Evolutionary conservation across 2,797 vertebrate genomes (phyloP).

Genomic region (Periophthalmus magnuspinnatus): DNA sequence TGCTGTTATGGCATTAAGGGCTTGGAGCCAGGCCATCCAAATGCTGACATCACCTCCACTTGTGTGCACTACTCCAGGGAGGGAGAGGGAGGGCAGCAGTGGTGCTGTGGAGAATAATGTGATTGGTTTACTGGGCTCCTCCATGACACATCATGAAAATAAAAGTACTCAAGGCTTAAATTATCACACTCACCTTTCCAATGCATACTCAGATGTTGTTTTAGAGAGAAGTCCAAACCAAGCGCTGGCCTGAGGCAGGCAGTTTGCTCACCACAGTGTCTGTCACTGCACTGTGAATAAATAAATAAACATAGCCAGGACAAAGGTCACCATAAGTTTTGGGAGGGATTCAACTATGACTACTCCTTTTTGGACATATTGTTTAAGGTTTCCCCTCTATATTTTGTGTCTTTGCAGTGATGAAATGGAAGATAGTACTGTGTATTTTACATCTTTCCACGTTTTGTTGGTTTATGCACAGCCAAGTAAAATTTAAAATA

Average conservation of each 20-base stretch:
- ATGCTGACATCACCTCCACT: conserved; percentile 80
- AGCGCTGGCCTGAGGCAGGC: conserved; percentile 70
- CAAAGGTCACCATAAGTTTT: conserved; percentile 76
- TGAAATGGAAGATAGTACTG: conserved; percentile 54
- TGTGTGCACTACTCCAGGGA: conserved; percentile 61
- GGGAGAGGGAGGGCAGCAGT: conserved; percentile 16
- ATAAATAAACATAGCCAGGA: conserved; percentile 78
- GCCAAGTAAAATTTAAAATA: conserved; percentile 24
- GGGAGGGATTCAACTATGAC: conserved; percentile 54
- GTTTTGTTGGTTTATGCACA: conserved; percentile 26
- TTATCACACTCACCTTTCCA: conserved; percentile 81
- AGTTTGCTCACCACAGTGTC: conserved; percentile 71
- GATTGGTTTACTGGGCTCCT: conserved; percentile 78
- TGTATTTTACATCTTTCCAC: conserved; percentile 35
- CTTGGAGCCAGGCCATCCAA: conserved; percentile 73
- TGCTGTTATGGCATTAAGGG: conserved; percentile 75
- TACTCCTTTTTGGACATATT: conserved; percentile 36
- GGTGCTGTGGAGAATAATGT: conserved; percentile 65
- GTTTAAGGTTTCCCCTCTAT: conserved; percentile 41
- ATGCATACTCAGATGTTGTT: conserved; percentile 79
- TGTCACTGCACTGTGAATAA: conserved; percentile 74
- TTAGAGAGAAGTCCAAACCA: conserved; percentile 77
- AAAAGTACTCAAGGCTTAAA: conserved; percentile 68
- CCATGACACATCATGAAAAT: conserved; percentile 83
- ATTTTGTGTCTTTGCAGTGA: conserved; percentile 50